Evolutionary conservation across 1,140 invertebrate genomes (phyloP).

Genomic region (Mamestra configurata): DNA sequence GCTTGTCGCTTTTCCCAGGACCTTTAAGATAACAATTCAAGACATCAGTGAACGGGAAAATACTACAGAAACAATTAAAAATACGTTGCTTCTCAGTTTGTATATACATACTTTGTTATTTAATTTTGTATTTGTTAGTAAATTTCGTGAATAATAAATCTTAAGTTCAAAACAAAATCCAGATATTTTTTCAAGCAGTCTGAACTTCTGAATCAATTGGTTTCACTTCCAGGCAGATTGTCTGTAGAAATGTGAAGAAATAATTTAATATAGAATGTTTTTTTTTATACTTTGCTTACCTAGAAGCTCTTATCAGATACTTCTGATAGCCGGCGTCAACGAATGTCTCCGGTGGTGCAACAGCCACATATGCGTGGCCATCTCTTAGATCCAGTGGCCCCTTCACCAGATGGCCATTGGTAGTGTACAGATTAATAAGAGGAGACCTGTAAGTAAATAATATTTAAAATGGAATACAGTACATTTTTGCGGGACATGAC

Average conservation of each 20-base stretch:
- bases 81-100: too few relatives aligned
- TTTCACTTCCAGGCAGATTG: neutral
- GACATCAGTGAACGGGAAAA: too few relatives aligned
- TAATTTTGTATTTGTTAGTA: too few relatives aligned
- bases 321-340: constrained; percentile 73
- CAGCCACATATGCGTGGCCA: constrained; percentile 73
- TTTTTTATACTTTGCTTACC: constrained; percentile 67
- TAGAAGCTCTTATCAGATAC: constrained; percentile 77
- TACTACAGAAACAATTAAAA: too few relatives aligned
- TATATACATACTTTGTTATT: too few relatives aligned
- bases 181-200: neutral
- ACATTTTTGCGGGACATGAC: too few relatives aligned
- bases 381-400: constrained; percentile 65
- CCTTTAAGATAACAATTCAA: constrained; percentile 57
- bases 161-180: neutral
- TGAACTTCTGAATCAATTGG: too few relatives aligned
- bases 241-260: too few relatives aligned
- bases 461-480: too few relatives aligned
- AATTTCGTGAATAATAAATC: too few relatives aligned
- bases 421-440: constrained; percentile 71
- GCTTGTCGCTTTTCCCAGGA: constrained; percentile 62
- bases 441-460: constrained; percentile 69
- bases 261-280: too few relatives aligned
- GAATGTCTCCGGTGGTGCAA: constrained; percentile 70
- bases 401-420: constrained; percentile 67